Percentiles rank a stretch among this genome's conserved stretches.
Evolutionary conservation across 1,140 invertebrate genomes (phyloP).

Genomic region (Orchestia grillus): DNA sequence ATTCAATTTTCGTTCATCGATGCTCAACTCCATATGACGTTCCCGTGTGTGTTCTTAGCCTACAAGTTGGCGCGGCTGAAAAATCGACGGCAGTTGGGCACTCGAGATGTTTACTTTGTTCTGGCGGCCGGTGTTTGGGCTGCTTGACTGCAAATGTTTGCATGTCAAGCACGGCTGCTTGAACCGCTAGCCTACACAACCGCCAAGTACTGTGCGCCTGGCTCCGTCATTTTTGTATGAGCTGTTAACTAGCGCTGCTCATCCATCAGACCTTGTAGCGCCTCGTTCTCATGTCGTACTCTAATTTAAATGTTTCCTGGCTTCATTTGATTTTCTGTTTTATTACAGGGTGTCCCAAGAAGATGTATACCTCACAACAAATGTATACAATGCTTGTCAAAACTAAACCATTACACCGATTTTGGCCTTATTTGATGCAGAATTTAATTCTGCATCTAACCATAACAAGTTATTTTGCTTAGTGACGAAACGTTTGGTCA

Average conservation of each 20-base stretch:
- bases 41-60: background rate
- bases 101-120: constrained; percentile 5
- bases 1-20: background rate
- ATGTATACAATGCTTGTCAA: no score
- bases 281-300: background rate
- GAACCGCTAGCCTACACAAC: background rate
- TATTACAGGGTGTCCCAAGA: no score
- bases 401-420: no score
- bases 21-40: background rate
- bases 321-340: no score
- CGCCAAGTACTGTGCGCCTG: background rate
- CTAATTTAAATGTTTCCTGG: background rate
- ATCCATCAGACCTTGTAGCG: background rate
- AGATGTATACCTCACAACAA: no score
- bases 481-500: no score
- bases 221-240: background rate
- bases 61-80: background rate
- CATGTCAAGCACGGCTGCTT: constrained; percentile 38
- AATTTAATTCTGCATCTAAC: no score
- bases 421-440: no score
- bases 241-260: background rate
- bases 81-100: background rate
- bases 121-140: constrained; percentile 1
- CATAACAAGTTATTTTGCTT: no score
- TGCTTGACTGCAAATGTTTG: constrained; percentile 31